Conservation (phyloP, 2,888 invertebrate species). For the Sepiola atlantica region DNA sequence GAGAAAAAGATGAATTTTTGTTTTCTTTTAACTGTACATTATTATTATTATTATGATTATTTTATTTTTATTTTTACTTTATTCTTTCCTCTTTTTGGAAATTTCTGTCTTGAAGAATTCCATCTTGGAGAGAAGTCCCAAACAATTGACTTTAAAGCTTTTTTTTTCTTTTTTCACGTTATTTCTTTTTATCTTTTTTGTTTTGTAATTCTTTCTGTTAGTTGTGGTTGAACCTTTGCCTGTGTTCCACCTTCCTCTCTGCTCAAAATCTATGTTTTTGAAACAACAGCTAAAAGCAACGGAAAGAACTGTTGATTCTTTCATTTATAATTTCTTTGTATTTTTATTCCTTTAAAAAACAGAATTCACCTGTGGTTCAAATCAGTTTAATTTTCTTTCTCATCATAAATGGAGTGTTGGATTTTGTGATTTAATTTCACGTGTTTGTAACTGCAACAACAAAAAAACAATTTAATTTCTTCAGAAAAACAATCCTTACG, state of each 20-base stretch:
- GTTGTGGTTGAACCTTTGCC: background rate
- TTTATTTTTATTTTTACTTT: background rate
- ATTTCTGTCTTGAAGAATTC: background rate
- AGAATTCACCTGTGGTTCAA: background rate
- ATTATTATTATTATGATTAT: too few species aligned
- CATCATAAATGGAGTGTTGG: background rate
- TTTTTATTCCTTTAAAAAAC: background rate
- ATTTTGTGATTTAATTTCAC: background rate
- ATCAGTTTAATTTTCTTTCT: background rate
- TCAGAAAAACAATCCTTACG: background rate
- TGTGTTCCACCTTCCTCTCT: background rate
- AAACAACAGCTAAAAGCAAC: background rate
- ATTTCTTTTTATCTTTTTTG: background rate
- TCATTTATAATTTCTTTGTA: background rate
- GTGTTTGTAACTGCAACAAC: background rate
- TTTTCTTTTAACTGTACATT: background rate
- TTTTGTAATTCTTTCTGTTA: background rate
- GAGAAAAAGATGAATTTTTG: background rate
- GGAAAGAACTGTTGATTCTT: background rate
- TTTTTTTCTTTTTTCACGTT: background rate
- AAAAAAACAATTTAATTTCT: background rate
- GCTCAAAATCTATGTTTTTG: background rate
- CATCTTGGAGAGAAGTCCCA: background rate
- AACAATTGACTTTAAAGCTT: background rate
- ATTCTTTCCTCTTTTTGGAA: too few species aligned